A percentile compares a stretch with the other conserved stretches of the same genome.
These are phyloP conservation scores for Glaucopsyche alexis DNA, from an alignment of 2,888 invertebrate genomes.

Conservation along the genomic window DNA sequence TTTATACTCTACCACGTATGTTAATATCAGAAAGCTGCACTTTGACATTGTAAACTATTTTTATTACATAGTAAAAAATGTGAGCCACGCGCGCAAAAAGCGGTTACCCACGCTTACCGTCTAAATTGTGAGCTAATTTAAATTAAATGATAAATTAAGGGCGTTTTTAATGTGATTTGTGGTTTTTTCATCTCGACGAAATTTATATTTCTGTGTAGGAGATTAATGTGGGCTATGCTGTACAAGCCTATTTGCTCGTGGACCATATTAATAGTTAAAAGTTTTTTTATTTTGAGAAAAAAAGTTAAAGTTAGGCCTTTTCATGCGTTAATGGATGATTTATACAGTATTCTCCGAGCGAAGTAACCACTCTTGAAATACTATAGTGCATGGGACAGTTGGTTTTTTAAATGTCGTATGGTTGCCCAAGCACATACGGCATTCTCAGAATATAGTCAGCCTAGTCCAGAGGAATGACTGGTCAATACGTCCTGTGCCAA, in stretches of 20 bases:
- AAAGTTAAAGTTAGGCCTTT: too few species aligned
- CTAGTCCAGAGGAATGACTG: too few species aligned
- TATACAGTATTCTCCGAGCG: too few species aligned
- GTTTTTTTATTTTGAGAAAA: too few species aligned
- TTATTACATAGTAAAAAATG: slow-evolving; percentile 56
- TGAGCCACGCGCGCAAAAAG: slow-evolving; percentile 63
- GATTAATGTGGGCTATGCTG: background rate
- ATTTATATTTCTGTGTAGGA: slow-evolving; percentile 36
- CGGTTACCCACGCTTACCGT: slow-evolving; percentile 24
- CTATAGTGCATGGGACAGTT: too few species aligned
- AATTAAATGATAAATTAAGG: slow-evolving; percentile 21
- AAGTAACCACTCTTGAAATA: too few species aligned
- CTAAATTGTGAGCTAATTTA: background rate
- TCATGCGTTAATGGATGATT: too few species aligned
- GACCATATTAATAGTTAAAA: background rate
- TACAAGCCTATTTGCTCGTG: background rate
- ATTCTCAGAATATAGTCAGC: too few species aligned
- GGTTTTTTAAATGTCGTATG: too few species aligned
- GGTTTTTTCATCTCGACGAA: background rate
- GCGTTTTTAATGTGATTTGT: slow-evolving; percentile 19
- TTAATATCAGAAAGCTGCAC: slow-evolving; percentile 50
- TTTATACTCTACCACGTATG: slow-evolving; percentile 60
- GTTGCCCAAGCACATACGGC: too few species aligned
- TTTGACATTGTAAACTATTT: slow-evolving; percentile 52
- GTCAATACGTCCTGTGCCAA: too few species aligned